Evolutionary conservation across 2,888 invertebrate species (phyloP).

Genomic region (Euspilapteryx auroguttella): DNA sequence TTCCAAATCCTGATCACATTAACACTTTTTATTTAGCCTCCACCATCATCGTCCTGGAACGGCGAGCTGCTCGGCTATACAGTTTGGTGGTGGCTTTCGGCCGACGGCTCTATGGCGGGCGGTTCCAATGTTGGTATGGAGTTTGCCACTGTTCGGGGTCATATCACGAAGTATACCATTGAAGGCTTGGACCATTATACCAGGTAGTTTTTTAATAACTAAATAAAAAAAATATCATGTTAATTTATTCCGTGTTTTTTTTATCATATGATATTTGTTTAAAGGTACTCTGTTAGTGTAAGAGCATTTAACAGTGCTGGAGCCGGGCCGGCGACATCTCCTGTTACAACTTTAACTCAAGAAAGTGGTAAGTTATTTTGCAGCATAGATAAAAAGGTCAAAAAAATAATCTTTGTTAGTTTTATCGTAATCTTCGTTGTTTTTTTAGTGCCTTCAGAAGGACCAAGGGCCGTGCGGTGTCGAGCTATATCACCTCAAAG

Average conservation of each 20-base stretch:
- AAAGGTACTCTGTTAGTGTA: constrained; percentile 78
- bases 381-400: constrained; percentile 1
- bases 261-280: constrained; percentile 2
- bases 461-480: constrained; percentile 75
- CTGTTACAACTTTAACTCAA: constrained; percentile 77
- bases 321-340: constrained; percentile 76
- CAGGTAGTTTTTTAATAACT: too few relatives aligned
- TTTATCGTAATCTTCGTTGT: too few relatives aligned
- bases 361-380: constrained; percentile 71
- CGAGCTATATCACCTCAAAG: constrained; percentile 78
- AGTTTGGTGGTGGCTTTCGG: constrained; percentile 67
- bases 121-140: constrained; percentile 47
- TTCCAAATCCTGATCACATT: too few relatives aligned
- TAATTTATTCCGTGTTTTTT: background rate
- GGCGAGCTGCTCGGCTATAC: constrained; percentile 78
- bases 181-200: constrained; percentile 80
- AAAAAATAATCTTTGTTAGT: constrained; percentile 1
- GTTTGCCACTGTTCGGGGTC: constrained; percentile 71
- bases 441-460: constrained; percentile 81
- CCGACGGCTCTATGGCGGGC: constrained; percentile 35
- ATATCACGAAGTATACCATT: constrained; percentile 70
- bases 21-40: too few relatives aligned
- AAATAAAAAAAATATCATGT: too few relatives aligned
- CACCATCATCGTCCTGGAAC: constrained; percentile 70
- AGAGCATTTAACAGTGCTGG: constrained; percentile 85